These are phyloP conservation scores for Syncerus caffer DNA, from an alignment of 2,797 vertebrate genomes.

Conservation along the genomic window DNA sequence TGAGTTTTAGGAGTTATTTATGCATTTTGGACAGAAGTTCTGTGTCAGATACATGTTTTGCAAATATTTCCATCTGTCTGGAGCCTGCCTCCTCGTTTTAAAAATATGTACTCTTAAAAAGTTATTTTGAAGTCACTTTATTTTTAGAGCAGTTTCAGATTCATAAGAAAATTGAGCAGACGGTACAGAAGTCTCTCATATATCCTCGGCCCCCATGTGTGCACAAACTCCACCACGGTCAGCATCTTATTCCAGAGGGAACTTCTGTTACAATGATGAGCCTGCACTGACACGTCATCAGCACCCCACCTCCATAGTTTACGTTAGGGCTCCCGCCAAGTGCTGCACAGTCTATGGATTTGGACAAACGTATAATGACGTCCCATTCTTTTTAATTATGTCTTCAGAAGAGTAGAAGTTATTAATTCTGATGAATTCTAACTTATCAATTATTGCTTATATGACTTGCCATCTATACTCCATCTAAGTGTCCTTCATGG, in stretches of 20 bases:
- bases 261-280: too few relatives aligned
- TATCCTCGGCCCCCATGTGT: too few relatives aligned
- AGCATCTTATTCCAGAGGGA: background rate
- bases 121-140: background rate
- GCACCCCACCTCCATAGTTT: rapidly evolving
- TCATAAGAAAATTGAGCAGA: background rate
- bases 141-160: background rate
- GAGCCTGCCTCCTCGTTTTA: background rate
- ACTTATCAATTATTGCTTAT: background rate
- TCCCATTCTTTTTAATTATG: background rate
- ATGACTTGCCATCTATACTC: background rate
- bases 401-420: background rate
- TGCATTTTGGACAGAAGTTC: background rate
- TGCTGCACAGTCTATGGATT: background rate
- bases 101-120: background rate
- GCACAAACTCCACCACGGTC: background rate
- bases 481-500: background rate
- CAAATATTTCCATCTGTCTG: background rate
- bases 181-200: background rate
- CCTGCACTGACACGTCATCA: too few relatives aligned
- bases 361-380: background rate
- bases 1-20: background rate
- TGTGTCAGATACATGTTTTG: background rate
- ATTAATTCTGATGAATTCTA: background rate
- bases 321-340: background rate